Evolutionary conservation across 23 tunicate genomes (phyloP).

Genomic region (Trididemnum miniatum): DNA sequence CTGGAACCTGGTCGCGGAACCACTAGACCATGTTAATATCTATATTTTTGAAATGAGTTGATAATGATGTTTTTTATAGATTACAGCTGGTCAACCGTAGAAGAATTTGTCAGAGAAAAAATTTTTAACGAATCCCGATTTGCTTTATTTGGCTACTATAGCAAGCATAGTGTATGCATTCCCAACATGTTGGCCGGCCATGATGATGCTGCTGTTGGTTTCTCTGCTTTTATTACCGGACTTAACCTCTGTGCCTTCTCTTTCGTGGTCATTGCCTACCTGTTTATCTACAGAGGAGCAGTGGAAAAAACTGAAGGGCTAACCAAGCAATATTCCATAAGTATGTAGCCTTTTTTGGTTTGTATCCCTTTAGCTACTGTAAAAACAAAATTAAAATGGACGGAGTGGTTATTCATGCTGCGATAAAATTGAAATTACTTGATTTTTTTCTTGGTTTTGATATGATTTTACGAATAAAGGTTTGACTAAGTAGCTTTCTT

Average conservation of each 20-base stretch:
- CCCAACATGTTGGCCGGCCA: slow-evolving; percentile 45
- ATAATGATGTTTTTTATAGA: slow-evolving; percentile 23
- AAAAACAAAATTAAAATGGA: no score
- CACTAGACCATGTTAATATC: no score
- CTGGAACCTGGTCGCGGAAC: no score
- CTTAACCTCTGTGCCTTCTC: slow-evolving; percentile 31
- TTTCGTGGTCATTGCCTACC: slow-evolving; percentile 29
- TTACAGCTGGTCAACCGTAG: slow-evolving; percentile 13
- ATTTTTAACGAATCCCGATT: slow-evolving; percentile 6
- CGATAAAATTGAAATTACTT: no score
- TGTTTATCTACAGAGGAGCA: slow-evolving; percentile 42
- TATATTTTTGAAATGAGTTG: no score
- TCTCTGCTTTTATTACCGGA: slow-evolving; percentile 15
- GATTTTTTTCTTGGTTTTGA: no score
- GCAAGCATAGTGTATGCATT: slow-evolving; percentile 51
- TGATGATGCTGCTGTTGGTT: slow-evolving; percentile 22
- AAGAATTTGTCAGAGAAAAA: neutral
- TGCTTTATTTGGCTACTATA: slow-evolving; percentile 41
- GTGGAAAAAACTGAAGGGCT: slow-evolving; percentile 8
- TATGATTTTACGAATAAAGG: no score
- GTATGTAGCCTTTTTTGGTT: no score
- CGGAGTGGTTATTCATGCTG: no score
- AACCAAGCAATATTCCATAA: neutral
- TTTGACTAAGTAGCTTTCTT: no score
- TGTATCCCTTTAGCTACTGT: no score